These are phyloP conservation scores for Exephanes ischioxanthus DNA, from an alignment of 2,888 invertebrate genomes.

Conservation along the genomic window DNA sequence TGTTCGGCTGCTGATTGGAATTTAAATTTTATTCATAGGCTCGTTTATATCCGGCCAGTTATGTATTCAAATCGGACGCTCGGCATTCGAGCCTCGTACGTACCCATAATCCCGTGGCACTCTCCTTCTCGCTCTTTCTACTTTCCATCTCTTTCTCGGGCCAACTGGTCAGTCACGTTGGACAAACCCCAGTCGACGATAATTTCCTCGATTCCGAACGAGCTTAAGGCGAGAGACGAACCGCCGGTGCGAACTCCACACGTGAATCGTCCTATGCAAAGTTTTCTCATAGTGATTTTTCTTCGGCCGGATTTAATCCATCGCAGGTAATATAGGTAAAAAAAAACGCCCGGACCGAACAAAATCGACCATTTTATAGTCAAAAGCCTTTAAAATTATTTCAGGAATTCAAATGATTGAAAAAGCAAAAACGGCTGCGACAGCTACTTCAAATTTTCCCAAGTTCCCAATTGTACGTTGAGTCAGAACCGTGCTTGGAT, in stretches of 20 bases:
- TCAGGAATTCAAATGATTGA: too few relatives aligned
- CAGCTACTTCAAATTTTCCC: too few relatives aligned
- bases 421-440: too few relatives aligned
- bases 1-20: constrained; percentile 82
- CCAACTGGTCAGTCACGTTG: constrained; percentile 32
- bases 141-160: constrained; percentile 40
- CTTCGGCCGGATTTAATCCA: not conserved
- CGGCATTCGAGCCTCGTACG: constrained; percentile 59
- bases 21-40: constrained; percentile 85
- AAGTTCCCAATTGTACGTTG: too few relatives aligned
- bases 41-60: constrained; percentile 84
- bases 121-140: constrained; percentile 37
- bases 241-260: constrained; percentile 36
- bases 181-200: constrained; percentile 43
- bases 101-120: constrained; percentile 40
- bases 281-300: not conserved
- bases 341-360: not conserved
- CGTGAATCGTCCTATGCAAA: not conserved
- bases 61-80: constrained; percentile 82
- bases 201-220: constrained; percentile 64
- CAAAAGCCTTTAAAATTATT: not conserved
- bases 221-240: constrained; percentile 34
- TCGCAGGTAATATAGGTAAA: not conserved
- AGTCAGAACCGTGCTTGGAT: too few relatives aligned
- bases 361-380: not conserved